phyloP scores from a whole-genome alignment of 2,888 invertebrate genomes.

The Polyommatus iphigenia region DNA sequence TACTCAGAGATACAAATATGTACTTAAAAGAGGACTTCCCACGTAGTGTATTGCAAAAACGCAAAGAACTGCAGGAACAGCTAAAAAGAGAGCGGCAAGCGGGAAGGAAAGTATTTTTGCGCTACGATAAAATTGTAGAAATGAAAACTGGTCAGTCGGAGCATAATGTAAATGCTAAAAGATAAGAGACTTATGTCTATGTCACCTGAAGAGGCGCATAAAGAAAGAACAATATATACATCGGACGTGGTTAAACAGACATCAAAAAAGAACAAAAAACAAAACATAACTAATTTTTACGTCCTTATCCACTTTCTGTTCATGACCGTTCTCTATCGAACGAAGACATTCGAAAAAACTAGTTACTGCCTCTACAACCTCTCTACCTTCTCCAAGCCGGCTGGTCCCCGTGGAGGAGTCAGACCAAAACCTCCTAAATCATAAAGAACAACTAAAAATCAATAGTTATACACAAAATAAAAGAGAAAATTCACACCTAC shows the following conservation, averaged over 20 bases:
- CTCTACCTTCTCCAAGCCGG: no score
- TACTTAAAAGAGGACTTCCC: slow-evolving; percentile 43
- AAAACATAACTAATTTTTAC: neutral
- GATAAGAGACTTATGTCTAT: slow-evolving; percentile 35
- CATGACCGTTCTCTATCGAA: no score
- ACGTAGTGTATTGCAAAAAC: slow-evolving; percentile 40
- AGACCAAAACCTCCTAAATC: no score
- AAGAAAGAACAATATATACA: neutral
- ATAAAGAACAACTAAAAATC: no score
- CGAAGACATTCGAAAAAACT: no score
- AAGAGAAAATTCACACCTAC: no score
- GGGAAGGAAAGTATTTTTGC: slow-evolving; percentile 39
- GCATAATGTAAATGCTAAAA: neutral
- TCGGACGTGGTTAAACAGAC: neutral
- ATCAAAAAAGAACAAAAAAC: neutral
- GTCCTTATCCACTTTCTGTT: neutral
- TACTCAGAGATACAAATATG: no score
- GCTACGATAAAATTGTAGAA: no score
- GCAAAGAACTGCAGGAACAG: slow-evolving; percentile 41
- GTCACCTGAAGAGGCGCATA: slow-evolving; percentile 34
- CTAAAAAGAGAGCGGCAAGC: slow-evolving; percentile 37
- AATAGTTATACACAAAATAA: no score
- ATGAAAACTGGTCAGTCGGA: slow-evolving; percentile 34
- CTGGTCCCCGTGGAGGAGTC: no score
- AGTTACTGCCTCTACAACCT: no score